Percentiles rank a stretch among this genome's conserved stretches.
Evolutionary conservation across 2,797 vertebrate genomes (phyloP).

Genomic region (Halcyon badia): DNA sequence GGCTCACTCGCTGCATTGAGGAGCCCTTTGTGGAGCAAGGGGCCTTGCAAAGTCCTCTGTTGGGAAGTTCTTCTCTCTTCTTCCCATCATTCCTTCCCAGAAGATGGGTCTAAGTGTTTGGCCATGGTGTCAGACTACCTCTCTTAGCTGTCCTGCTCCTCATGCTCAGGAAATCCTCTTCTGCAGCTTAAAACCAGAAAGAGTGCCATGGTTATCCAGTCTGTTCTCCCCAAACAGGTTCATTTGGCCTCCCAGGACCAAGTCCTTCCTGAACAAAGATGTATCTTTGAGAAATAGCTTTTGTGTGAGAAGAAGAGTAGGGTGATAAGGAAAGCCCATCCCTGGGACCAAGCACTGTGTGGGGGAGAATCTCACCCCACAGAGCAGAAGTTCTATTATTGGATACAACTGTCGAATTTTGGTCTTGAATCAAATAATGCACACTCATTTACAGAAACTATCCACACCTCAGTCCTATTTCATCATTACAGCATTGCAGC

Average conservation of each 20-base stretch:
- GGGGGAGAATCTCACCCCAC: not conserved
- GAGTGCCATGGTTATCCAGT: not conserved
- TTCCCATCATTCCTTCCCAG: not conserved
- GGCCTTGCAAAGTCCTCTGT: not conserved
- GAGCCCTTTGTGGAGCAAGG: fast-evolving
- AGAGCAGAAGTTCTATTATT: not conserved
- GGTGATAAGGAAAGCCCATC: not conserved
- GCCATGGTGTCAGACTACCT: not conserved
- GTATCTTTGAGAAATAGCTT: not conserved
- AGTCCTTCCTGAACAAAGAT: not conserved
- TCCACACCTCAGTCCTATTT: not conserved
- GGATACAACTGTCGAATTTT: not conserved
- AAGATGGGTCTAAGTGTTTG: not conserved
- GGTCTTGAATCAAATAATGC: not conserved
- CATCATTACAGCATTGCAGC: not conserved
- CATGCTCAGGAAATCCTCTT: not conserved
- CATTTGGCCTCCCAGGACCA: not conserved
- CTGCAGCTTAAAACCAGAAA: not conserved
- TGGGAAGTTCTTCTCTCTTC: not conserved
- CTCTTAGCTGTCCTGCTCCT: not conserved
- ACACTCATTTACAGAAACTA: not conserved
- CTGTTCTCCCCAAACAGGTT: not conserved
- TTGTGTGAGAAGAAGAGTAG: not conserved
- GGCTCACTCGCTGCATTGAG: fast-evolving
- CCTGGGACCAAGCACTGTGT: fast-evolving